Evolutionary conservation across 2,888 invertebrate species (phyloP).

Genomic region (Polydrusus tereticollis): DNA sequence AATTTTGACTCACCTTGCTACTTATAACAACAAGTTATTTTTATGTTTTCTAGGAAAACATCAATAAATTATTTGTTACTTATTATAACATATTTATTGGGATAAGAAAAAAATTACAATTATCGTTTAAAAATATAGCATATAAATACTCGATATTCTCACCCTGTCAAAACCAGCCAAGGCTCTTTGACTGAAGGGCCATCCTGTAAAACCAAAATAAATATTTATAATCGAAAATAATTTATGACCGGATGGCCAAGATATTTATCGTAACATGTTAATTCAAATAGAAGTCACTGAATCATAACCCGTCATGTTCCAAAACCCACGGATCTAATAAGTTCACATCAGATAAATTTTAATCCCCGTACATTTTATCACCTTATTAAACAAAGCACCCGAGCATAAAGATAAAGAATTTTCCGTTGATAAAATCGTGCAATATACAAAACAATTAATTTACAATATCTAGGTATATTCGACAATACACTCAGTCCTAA

Average conservation of each 20-base stretch:
- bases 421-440: slow-evolving; percentile 12
- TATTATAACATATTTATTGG: too few species aligned
- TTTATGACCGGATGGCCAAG: slow-evolving; percentile 6
- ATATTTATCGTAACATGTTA: background rate
- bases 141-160: too few species aligned
- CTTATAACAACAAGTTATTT: too few species aligned
- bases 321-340: slow-evolving; percentile 14
- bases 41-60: too few species aligned
- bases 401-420: slow-evolving; percentile 34
- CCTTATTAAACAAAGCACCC: slow-evolving; percentile 20
- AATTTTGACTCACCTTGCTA: too few species aligned
- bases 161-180: too few species aligned
- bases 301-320: slow-evolving; percentile 9
- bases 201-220: too few species aligned
- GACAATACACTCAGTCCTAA: background rate
- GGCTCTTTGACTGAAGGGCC: too few species aligned
- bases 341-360: slow-evolving; percentile 27
- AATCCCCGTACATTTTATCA: slow-evolving; percentile 17
- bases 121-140: too few species aligned
- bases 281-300: slow-evolving; percentile 26
- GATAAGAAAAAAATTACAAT: too few species aligned
- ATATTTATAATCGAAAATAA: background rate
- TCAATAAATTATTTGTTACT: too few species aligned
- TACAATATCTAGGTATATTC: too few species aligned
- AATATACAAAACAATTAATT: background rate